Conservation (phyloP, 2,113 vertebrate species). For the Notothenia rossii region DNA sequence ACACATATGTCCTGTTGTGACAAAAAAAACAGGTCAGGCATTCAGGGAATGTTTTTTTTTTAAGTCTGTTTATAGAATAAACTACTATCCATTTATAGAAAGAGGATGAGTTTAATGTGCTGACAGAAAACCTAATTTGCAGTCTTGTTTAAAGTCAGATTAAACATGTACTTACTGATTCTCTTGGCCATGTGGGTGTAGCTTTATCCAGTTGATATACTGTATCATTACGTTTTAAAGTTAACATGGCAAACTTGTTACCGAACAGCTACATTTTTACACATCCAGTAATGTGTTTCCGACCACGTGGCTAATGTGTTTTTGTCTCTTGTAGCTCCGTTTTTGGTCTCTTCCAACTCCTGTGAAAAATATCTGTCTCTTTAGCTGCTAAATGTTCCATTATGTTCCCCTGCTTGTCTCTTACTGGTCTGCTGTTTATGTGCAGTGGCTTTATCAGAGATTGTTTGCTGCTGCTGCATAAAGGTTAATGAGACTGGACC, state of each 20-base stretch:
- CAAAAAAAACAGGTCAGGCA: slow-evolving; percentile 16
- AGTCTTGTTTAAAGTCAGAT: neutral
- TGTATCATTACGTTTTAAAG: neutral
- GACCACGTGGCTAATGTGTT: too few relatives aligned
- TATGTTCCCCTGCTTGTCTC: neutral
- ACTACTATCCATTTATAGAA: neutral
- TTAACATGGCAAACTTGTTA: neutral
- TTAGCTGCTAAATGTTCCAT: neutral
- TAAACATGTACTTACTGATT: neutral
- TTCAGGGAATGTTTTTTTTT: slow-evolving; percentile 18
- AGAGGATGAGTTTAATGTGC: neutral
- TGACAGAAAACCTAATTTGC: neutral
- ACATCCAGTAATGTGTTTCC: too few relatives aligned
- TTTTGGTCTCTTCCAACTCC: neutral
- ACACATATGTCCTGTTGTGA: slow-evolving; percentile 19
- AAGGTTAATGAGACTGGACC: neutral
- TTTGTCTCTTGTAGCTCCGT: neutral
- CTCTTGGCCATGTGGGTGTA: neutral
- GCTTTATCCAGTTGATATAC: neutral
- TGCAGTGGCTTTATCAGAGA: neutral
- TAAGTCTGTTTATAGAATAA: neutral
- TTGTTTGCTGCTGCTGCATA: neutral
- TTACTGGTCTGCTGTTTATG: neutral
- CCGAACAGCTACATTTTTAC: neutral
- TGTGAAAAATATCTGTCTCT: neutral